Evolutionary conservation across 2,113 vertebrate genomes (phyloP).

Genomic region (Neotragus pygmaeus): DNA sequence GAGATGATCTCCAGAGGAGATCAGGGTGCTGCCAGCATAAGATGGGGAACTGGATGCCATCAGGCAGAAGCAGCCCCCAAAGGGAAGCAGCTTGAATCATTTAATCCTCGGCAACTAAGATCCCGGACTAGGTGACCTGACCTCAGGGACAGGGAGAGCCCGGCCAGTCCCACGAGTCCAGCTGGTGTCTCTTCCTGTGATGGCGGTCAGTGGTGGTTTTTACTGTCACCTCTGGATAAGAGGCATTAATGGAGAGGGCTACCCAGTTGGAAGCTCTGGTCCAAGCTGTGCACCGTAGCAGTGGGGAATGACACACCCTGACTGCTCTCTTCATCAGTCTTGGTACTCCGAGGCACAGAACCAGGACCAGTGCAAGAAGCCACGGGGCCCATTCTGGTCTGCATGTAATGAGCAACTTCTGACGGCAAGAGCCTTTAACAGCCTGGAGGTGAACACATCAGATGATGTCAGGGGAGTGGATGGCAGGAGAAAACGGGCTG

Average conservation of each 20-base stretch:
- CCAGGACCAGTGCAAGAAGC: not conserved
- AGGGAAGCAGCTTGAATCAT: not conserved
- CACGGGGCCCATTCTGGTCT: not conserved
- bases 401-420: not conserved
- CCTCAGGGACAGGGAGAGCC: not conserved
- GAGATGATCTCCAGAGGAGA: not conserved
- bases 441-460: accelerated
- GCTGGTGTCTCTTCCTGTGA: not conserved
- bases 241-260: not conserved
- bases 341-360: not conserved
- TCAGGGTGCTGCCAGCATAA: not conserved
- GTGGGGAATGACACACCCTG: accelerated
- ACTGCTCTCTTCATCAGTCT: not conserved
- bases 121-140: not conserved
- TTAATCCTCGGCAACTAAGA: not conserved
- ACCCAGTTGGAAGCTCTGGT: not conserved
- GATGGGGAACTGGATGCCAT: not conserved
- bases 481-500: not conserved
- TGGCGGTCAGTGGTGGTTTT: not conserved
- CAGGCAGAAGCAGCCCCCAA: not conserved
- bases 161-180: not conserved
- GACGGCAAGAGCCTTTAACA: not conserved
- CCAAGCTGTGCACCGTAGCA: not conserved
- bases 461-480: not conserved
- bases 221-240: not conserved